Conservation (phyloP, 2,113 vertebrate genomes). For the Rissa tridactyla region DNA sequence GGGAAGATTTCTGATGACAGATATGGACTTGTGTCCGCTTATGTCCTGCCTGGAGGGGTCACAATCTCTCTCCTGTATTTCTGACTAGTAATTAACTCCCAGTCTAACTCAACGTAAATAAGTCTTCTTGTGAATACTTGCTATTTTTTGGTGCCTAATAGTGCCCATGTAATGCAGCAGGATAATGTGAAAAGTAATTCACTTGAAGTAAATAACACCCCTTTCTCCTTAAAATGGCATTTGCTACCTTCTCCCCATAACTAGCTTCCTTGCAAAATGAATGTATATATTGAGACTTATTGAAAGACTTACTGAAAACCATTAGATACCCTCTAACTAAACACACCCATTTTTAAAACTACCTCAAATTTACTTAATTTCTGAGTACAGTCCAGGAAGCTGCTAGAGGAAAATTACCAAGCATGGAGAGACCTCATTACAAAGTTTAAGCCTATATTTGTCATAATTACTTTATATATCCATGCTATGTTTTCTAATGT, state of each 20-base stretch:
- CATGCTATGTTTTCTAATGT: neutral
- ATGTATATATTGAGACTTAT: neutral
- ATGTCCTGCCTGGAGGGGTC: neutral
- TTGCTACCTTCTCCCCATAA: neutral
- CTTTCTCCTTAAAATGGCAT: neutral
- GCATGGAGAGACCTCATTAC: neutral
- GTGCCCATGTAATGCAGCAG: neutral
- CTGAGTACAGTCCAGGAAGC: neutral
- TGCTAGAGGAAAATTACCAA: neutral
- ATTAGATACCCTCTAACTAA: neutral
- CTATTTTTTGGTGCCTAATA: neutral
- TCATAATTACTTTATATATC: neutral
- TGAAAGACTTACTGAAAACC: neutral
- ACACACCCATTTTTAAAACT: neutral
- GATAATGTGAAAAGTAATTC: neutral
- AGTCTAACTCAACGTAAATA: neutral
- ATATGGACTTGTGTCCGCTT: neutral
- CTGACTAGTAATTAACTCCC: neutral
- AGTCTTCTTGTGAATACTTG: neutral
- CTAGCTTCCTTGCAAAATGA: neutral
- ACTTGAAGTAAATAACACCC: neutral
- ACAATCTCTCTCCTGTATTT: neutral
- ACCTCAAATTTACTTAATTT: neutral
- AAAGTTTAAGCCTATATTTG: neutral
- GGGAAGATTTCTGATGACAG: neutral